Conservation (phyloP, 1,140 invertebrate genomes). For the Pinna nobilis region DNA sequence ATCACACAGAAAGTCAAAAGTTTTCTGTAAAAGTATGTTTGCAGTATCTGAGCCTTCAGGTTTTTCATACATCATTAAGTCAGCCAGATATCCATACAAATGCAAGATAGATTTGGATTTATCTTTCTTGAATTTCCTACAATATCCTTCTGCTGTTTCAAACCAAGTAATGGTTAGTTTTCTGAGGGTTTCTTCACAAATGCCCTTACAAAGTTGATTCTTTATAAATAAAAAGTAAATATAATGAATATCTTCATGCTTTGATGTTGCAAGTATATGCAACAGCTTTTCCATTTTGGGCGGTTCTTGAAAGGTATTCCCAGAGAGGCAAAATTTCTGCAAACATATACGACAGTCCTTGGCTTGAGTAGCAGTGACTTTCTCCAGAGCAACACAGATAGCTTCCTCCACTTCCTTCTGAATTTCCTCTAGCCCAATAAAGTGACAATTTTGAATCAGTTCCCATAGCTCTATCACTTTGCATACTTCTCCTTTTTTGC, state of each 20-base stretch:
- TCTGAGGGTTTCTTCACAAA: neutral
- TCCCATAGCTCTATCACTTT: neutral
- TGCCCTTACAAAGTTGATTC: neutral
- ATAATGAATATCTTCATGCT: neutral
- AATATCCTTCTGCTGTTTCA: slow-evolving; percentile 2
- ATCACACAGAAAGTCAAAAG: slow-evolving; percentile 1
- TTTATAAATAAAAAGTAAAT: neutral
- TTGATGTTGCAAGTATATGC: neutral
- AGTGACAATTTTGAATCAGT: neutral
- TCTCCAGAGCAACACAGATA: neutral
- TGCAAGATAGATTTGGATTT: neutral
- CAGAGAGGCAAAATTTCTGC: neutral
- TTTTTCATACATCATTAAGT: neutral
- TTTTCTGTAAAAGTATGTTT: neutral
- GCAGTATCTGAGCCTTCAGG: neutral
- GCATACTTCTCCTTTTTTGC: neutral
- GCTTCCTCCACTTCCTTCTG: neutral
- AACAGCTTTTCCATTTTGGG: neutral
- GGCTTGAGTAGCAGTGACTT: too few relatives aligned
- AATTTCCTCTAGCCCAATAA: neutral
- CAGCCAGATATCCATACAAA: neutral
- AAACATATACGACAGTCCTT: neutral
- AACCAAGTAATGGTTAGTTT: neutral
- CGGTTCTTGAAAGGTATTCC: neutral
- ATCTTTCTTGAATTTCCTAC: neutral